Percentiles rank a stretch among this genome's conserved stretches.
These are phyloP conservation scores for Zosterops hypoxanthus DNA, from an alignment of 2,113 vertebrate species.

Conservation along the genomic window DNA sequence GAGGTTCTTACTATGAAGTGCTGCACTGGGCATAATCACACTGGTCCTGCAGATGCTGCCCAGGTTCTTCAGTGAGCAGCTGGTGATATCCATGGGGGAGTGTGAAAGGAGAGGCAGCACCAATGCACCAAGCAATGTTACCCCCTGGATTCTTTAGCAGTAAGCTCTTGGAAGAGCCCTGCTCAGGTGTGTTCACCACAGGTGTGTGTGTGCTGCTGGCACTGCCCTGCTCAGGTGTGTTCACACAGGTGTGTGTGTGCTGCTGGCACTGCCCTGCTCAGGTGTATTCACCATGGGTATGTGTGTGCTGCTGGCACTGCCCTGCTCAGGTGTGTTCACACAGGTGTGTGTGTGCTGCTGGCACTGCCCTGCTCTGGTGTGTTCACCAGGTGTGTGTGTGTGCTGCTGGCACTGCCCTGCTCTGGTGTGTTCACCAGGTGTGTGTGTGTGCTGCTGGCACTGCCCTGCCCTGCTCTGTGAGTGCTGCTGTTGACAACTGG, in stretches of 20 bases:
- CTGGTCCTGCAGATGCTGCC: not conserved
- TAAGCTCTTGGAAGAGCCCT: not conserved
- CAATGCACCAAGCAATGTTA: fast-evolving
- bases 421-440: not conserved
- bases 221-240: too few species aligned
- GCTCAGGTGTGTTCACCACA: too few species aligned
- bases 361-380: too few species aligned
- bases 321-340: too few species aligned
- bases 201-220: too few species aligned
- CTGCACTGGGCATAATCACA: not conserved
- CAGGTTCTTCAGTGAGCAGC: constrained; percentile 37
- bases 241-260: too few species aligned
- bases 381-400: too few species aligned
- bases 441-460: not conserved
- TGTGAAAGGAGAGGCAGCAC: not conserved
- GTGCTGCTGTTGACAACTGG: not conserved
- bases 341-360: too few species aligned
- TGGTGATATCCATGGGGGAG: not conserved
- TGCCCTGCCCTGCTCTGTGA: not conserved
- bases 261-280: too few species aligned
- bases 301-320: too few species aligned
- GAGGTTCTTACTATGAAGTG: not conserved
- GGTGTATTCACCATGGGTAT: too few species aligned
- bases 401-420: not conserved
- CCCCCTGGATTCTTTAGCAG: not conserved